phyloP scores from a whole-genome alignment of 2,113 vertebrate genomes.

The Poeciliopsis turrubarensis region DNA sequence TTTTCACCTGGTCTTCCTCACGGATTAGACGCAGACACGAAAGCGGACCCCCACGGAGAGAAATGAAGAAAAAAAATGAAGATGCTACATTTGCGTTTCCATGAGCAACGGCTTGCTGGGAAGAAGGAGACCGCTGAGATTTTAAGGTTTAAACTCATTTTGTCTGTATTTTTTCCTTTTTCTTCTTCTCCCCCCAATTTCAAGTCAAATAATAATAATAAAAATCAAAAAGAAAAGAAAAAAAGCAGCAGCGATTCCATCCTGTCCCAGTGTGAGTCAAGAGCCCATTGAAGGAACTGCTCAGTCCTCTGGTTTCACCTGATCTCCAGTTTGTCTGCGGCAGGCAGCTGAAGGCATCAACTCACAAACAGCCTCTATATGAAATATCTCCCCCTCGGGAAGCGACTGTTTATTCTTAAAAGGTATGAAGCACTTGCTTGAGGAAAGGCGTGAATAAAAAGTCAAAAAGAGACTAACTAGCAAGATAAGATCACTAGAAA shows the following conservation, averaged over 20 bases:
- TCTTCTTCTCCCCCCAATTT: constrained; percentile 16
- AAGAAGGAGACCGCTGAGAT: constrained; percentile 12
- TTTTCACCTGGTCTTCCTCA: constrained; percentile 47
- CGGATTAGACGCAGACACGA: constrained; percentile 27
- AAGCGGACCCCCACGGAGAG: constrained; percentile 32
- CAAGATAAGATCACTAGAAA: constrained; percentile 57
- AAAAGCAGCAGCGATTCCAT: constrained; percentile 46
- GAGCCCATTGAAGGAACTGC: constrained; percentile 58
- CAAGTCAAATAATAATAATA: too few relatives aligned
- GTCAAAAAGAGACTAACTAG: constrained; percentile 39
- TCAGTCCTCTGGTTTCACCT: constrained; percentile 22
- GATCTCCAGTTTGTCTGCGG: constrained; percentile 24
- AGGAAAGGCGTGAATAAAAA: constrained; percentile 49
- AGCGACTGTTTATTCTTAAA: constrained; percentile 49
- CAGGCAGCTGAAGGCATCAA: constrained; percentile 43
- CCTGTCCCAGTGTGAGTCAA: constrained; percentile 60
- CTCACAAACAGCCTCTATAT: constrained; percentile 46
- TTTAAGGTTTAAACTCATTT: constrained; percentile 44
- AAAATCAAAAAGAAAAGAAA: background rate
- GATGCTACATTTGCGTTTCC: background rate
- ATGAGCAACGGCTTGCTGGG: constrained; percentile 28
- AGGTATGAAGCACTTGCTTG: constrained; percentile 37
- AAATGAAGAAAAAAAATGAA: background rate
- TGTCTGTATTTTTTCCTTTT: constrained; percentile 22
- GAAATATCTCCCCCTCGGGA: constrained; percentile 42